Conservation (phyloP, 2,797 vertebrate genomes). For the Pantherophis alleghaniensis region DNA sequence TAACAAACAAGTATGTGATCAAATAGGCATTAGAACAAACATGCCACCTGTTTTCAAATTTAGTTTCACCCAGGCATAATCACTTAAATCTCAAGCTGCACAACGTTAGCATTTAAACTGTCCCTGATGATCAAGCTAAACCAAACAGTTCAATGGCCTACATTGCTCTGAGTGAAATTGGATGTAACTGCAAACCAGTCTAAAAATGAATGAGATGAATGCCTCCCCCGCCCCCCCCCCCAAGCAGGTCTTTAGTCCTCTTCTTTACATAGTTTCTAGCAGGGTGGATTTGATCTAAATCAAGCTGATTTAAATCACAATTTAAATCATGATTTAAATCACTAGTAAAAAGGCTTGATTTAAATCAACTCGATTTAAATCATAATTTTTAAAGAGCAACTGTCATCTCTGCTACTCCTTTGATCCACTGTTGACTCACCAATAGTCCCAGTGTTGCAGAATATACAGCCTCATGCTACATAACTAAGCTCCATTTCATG, state of each 20-base stretch:
- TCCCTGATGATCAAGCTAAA: not conserved
- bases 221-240: not conserved
- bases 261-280: not conserved
- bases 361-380: no score
- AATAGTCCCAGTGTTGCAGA: no score
- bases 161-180: not conserved
- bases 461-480: no score
- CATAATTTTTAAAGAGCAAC: no score
- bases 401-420: no score
- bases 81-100: not conserved
- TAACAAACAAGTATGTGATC: constrained; percentile 23
- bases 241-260: not conserved
- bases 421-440: no score
- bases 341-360: no score
- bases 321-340: no score
- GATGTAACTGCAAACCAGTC: not conserved
- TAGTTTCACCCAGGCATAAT: constrained; percentile 9
- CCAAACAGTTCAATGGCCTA: not conserved
- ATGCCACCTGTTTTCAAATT: constrained; percentile 29
- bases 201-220: not conserved
- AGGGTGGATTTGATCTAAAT: not conserved
- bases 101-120: constrained; percentile 3
- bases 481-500: no score
- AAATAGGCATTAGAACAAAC: constrained; percentile 9
- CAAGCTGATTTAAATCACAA: no score